Evolutionary conservation across 1,140 invertebrate genomes (phyloP).

Genomic region (Bombyx mandarina): DNA sequence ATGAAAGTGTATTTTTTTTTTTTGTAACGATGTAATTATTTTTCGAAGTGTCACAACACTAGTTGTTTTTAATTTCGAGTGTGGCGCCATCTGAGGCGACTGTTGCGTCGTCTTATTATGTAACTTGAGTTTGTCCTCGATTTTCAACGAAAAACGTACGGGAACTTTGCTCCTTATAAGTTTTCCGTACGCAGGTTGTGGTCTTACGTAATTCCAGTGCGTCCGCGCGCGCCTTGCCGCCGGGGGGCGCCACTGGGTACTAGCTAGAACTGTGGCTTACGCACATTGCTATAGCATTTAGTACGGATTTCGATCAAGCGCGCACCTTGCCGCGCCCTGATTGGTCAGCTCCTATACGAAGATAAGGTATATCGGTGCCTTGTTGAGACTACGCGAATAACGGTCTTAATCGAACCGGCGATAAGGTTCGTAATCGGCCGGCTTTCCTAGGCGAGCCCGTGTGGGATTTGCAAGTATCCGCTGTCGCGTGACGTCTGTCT

Average conservation of each 20-base stretch:
- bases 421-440: too few species aligned
- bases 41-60: too few species aligned
- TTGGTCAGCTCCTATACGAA: neutral
- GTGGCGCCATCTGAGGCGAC: too few species aligned
- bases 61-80: too few species aligned
- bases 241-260: slow-evolving; percentile 4
- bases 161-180: slow-evolving; percentile 5
- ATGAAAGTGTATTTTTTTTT: too few species aligned
- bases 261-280: slow-evolving; percentile 19
- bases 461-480: neutral
- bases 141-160: neutral
- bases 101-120: too few species aligned
- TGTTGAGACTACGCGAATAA: too few species aligned
- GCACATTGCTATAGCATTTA: slow-evolving; percentile 21
- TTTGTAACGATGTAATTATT: slow-evolving; percentile 9
- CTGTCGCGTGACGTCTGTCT: too few species aligned
- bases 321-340: neutral
- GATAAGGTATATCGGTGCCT: too few species aligned
- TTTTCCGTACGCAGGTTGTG: slow-evolving; percentile 6
- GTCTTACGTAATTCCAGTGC: neutral
- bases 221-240: neutral
- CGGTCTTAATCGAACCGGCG: too few species aligned
- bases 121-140: too few species aligned
- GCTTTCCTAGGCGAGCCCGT: neutral
- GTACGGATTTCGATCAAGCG: slow-evolving; percentile 3